A percentile compares a stretch with the other conserved stretches of the same genome.
These are phyloP conservation scores for Ernsta delagoae DNA, from an alignment of 2,888 invertebrate species.

Conservation along the genomic window DNA sequence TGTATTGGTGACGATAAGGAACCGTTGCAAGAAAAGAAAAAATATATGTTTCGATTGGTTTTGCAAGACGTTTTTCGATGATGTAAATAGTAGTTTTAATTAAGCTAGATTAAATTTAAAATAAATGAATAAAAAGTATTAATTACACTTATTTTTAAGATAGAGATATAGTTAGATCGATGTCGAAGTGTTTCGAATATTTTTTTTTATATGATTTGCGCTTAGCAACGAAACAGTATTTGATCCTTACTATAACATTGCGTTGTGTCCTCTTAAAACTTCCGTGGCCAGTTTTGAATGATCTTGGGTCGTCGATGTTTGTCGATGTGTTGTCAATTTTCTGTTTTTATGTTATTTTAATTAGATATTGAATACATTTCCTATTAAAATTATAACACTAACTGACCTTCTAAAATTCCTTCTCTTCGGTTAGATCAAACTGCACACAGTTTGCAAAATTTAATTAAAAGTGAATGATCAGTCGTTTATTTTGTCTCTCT, in stretches of 20 bases:
- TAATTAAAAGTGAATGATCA: no score
- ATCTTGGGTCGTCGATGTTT: background rate
- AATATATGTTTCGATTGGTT: background rate
- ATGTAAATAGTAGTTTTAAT: slow-evolving; percentile 72
- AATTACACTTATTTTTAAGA: slow-evolving; percentile 72
- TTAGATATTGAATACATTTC: no score
- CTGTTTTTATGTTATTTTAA: no score
- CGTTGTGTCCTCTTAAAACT: slow-evolving; percentile 39
- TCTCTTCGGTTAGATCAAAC: no score
- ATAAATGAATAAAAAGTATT: slow-evolving; percentile 66
- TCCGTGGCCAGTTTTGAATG: slow-evolving; percentile 63
- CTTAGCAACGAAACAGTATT: slow-evolving; percentile 81
- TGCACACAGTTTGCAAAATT: no score
- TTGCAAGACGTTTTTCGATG: slow-evolving; percentile 36
- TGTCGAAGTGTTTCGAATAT: slow-evolving; percentile 63
- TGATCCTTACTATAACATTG: slow-evolving; percentile 43
- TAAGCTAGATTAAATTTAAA: slow-evolving; percentile 40
- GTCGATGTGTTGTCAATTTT: slow-evolving; percentile 8
- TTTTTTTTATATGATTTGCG: slow-evolving; percentile 73
- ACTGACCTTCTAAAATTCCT: no score
- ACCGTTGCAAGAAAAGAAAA: background rate
- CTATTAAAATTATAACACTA: no score
- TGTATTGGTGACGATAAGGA: slow-evolving; percentile 17
- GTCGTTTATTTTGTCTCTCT: no score
- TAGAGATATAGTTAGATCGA: slow-evolving; percentile 56